A percentile compares a stretch with the other conserved stretches of the same genome.
Conservation (phyloP, 2,888 invertebrate genomes). For the Melieria crassipennis region DNA sequence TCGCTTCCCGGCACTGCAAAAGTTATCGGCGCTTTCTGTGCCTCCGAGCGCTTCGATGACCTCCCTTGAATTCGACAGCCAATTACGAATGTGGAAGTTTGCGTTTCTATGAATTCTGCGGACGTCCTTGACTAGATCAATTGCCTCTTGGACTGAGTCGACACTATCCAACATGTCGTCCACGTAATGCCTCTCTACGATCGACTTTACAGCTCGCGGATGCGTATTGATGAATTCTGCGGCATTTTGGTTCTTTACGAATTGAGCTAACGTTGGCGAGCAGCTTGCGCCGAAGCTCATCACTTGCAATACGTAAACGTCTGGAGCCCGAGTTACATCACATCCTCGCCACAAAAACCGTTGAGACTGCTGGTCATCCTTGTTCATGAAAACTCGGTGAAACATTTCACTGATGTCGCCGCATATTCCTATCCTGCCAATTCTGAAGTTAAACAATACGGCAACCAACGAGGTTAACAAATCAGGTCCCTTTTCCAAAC, state of each 20-base stretch:
- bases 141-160: slow-evolving; percentile 42
- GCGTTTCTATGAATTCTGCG: slow-evolving; percentile 8
- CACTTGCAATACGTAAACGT: slow-evolving; percentile 40
- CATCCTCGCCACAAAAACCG: slow-evolving; percentile 51
- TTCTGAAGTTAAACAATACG: slow-evolving; percentile 57
- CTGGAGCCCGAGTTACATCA: slow-evolving; percentile 30
- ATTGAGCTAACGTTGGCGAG: slow-evolving; percentile 5
- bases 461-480: slow-evolving; percentile 52
- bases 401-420: slow-evolving; percentile 52
- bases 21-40: slow-evolving; percentile 32
- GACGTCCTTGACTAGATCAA: slow-evolving; percentile 33
- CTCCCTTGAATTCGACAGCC: slow-evolving; percentile 1
- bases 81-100: slow-evolving; percentile 1
- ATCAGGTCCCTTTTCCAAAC: slow-evolving; percentile 54
- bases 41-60: slow-evolving; percentile 5
- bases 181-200: slow-evolving; percentile 46
- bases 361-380: slow-evolving; percentile 50
- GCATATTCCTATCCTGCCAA: slow-evolving; percentile 51
- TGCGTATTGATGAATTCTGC: slow-evolving; percentile 30
- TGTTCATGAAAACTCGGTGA: slow-evolving; percentile 45
- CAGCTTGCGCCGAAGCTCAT: slow-evolving; percentile 10
- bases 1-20: slow-evolving; percentile 21
- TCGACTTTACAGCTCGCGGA: slow-evolving; percentile 38
- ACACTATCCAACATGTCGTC: slow-evolving; percentile 42
- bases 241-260: slow-evolving; percentile 26